Evolutionary conservation across 2,888 invertebrate genomes (phyloP), one percentile per base, ranked within the genome.

Genomic region (Spilarctia lutea): DNA sequence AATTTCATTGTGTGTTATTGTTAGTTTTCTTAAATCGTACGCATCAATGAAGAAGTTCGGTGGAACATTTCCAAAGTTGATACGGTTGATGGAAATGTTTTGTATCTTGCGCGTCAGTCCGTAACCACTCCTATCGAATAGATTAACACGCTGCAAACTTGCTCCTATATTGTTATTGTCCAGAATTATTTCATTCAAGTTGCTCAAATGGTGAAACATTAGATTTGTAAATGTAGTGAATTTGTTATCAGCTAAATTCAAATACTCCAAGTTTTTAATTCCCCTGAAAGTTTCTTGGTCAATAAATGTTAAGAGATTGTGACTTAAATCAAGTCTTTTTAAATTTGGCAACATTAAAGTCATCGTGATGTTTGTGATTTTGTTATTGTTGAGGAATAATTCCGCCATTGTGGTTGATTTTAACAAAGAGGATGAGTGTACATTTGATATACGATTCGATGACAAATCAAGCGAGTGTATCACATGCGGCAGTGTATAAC

Each of bases 1-100:
- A 3, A 97, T 89, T 24, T 95, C 94, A 85, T 97, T 97, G 73
- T 96, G 94, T 0, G 96, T 91, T 71, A 97, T 89, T 1, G 91
- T 89, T 0, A 97, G 85, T 74, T 90, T 89, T 75, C 92, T 90
- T 71, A 97, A 86, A 80, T 96, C 93, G 83, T 94, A 95, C 0
- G 93, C 93, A 72, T 94, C 92, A 0, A 91, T 85, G 65, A 96
- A 95, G 80, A 96, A 95, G 74, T 94, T 93, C 18, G 94, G 92
- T 1, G 92, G 91, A 0, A 96, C 91, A 7, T 39, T 68, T 30
- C 89, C 86, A 0, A 96, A 80, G 60, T 89, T 85, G 6, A 94
- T 88, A 1, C 92, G 91, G 63, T 90, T 89, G 7, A 96, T 90
- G 65, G 94, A 92, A 7, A 96, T 69, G 2, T 77, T 85, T 83